phyloP scores from a whole-genome alignment of 2,888 invertebrate genomes.

The Tachina grossa region DNA sequence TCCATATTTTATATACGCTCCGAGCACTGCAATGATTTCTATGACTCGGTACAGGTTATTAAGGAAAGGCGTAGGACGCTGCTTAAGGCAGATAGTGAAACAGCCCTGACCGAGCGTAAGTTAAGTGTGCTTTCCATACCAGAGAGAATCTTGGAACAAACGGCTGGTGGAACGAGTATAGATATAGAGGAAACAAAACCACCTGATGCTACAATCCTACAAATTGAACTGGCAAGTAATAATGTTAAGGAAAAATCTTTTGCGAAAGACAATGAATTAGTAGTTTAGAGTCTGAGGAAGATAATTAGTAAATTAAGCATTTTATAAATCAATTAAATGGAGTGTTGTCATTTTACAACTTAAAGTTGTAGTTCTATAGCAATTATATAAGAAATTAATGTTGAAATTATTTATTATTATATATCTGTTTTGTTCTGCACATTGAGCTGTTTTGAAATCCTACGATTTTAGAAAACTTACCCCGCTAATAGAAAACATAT shows the following conservation, averaged over 20 bases:
- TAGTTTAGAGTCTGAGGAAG: constrained; percentile 4
- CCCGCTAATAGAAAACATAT: no score
- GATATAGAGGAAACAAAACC: constrained; percentile 15
- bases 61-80: constrained; percentile 81
- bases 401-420: background rate
- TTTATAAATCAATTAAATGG: constrained; percentile 17
- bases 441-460: no score
- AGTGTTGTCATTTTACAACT: constrained; percentile 55
- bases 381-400: background rate
- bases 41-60: constrained; percentile 82
- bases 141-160: constrained; percentile 65
- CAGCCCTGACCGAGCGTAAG: constrained; percentile 78
- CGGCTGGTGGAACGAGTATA: constrained; percentile 16
- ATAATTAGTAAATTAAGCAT: background rate
- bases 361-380: constrained; percentile 55
- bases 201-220: constrained; percentile 41
- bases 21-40: constrained; percentile 76
- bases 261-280: constrained; percentile 26
- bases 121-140: constrained; percentile 74
- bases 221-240: constrained; percentile 53
- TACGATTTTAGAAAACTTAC: no score
- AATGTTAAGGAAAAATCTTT: background rate
- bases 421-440: background rate
- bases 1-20: constrained; percentile 79
- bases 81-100: constrained; percentile 81